Conservation (phyloP, 2,797 vertebrate genomes). For the Myotis myotis region DNA sequence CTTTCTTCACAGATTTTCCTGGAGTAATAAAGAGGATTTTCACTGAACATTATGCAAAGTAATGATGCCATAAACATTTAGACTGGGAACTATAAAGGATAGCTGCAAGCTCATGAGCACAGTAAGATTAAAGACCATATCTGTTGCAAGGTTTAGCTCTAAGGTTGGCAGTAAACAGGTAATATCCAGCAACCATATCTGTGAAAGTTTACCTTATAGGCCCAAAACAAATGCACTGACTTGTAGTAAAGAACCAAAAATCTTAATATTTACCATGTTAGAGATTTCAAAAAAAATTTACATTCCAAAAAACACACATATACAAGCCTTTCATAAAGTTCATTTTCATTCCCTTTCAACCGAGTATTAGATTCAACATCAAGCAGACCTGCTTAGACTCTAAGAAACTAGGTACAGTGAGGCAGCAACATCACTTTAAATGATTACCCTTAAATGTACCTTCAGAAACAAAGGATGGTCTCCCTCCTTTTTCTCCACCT, state of each 20-base stretch:
- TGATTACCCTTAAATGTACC: neutral
- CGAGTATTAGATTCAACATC: neutral
- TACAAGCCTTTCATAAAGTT: neutral
- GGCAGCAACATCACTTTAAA: neutral
- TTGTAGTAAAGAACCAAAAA: neutral
- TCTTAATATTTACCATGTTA: neutral
- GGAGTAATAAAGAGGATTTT: conserved; percentile 29
- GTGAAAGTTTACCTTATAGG: neutral
- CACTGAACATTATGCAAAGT: neutral
- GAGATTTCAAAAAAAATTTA: neutral
- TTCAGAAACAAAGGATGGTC: neutral
- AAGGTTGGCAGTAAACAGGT: neutral
- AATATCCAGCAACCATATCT: neutral
- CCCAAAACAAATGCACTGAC: neutral
- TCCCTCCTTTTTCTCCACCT: neutral
- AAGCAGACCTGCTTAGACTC: neutral
- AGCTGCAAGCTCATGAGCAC: neutral
- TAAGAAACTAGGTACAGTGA: neutral
- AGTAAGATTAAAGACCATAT: neutral
- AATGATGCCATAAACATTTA: conserved; percentile 37
- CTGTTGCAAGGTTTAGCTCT: neutral
- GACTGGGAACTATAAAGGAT: neutral
- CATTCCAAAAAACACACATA: neutral
- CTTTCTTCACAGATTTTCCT: conserved; percentile 5
- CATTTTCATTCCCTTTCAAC: conserved; percentile 18